These are phyloP conservation scores for Taxidea taxus DNA, from an alignment of 2,113 vertebrate species.

Conservation along the genomic window DNA sequence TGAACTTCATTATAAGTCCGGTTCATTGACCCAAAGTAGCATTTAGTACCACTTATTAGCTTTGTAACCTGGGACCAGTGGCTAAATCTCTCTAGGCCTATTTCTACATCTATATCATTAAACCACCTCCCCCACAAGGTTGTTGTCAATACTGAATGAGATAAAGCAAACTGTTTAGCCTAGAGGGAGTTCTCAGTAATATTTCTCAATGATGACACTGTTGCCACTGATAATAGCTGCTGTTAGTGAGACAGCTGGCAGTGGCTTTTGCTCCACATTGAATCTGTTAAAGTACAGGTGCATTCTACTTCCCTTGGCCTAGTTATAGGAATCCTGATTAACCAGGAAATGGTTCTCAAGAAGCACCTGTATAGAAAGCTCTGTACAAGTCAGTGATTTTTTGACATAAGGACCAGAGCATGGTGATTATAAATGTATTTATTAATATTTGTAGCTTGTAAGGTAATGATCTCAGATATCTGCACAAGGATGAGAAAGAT, in stretches of 20 bases:
- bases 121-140: not conserved
- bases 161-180: not conserved
- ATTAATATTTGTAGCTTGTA: not conserved
- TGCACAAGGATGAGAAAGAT: not conserved
- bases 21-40: not conserved
- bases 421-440: not conserved
- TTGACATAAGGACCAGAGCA: not conserved
- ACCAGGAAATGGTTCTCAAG: not conserved
- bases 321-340: not conserved
- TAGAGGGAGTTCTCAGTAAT: not conserved
- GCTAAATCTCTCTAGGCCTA: not conserved
- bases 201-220: not conserved
- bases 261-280: not conserved
- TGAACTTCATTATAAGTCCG: not conserved
- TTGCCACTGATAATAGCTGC: not conserved
- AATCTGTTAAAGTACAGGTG: not conserved
- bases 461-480: not conserved
- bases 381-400: not conserved
- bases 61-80: not conserved
- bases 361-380: not conserved
- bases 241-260: not conserved
- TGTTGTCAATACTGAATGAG: not conserved
- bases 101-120: not conserved
- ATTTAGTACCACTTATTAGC: not conserved
- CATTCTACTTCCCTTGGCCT: not conserved